These are phyloP conservation scores for Tuta absoluta DNA, from an alignment of 2,888 invertebrate genomes.

Conservation along the genomic window DNA sequence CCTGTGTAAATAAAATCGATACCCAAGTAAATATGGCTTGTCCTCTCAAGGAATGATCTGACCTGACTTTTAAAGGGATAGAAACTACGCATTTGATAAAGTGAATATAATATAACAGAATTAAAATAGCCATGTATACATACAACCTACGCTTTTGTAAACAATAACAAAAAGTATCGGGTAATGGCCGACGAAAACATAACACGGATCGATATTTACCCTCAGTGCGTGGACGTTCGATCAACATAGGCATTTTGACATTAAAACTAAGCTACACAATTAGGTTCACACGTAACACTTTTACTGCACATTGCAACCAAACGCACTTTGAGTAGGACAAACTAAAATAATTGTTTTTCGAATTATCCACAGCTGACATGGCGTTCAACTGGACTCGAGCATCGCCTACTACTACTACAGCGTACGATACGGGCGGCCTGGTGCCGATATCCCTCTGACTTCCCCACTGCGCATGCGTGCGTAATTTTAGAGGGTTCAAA, in stretches of 20 bases:
- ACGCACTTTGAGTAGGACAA: conserved; percentile 38
- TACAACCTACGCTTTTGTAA: background rate
- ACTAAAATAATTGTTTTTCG: conserved; percentile 32
- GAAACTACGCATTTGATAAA: background rate
- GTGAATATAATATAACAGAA: background rate
- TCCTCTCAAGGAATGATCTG: background rate
- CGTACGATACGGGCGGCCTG: conserved; percentile 51
- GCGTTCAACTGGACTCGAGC: conserved; percentile 57
- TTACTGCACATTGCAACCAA: conserved; percentile 57
- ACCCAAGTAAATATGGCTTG: background rate
- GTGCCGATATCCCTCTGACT: conserved; percentile 57
- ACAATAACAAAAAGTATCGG: background rate
- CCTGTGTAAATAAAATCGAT: background rate
- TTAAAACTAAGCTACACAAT: conserved; percentile 42
- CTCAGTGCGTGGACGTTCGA: conserved; percentile 64
- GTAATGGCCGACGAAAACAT: conserved; percentile 61
- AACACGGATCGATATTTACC: conserved; percentile 75
- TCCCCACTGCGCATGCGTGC: conserved; percentile 75
- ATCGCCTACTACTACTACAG: conserved; percentile 58
- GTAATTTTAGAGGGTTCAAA: conserved; percentile 70
- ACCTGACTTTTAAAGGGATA: background rate
- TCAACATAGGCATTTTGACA: conserved; percentile 68
- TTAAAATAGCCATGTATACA: background rate
- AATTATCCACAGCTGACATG: conserved; percentile 48
- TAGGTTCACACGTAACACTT: conserved; percentile 60